Conservation (phyloP, 2,113 vertebrate species). For the Urocitellus parryii region DNA sequence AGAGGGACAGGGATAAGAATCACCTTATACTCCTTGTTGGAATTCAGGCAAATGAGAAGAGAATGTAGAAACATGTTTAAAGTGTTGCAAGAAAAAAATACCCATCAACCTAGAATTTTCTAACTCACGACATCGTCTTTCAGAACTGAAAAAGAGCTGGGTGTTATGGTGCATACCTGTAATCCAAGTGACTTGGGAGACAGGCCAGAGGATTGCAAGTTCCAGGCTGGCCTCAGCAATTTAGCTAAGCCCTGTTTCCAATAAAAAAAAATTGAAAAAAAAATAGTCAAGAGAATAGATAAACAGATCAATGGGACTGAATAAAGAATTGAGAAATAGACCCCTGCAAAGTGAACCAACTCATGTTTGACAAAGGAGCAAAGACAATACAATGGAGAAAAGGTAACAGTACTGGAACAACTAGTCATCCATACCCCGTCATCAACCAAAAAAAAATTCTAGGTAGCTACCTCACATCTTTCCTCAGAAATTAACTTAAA, state of each 20-base stretch:
- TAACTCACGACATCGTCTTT: neutral
- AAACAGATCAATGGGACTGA: neutral
- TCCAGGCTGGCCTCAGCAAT: no score
- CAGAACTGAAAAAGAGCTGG: neutral
- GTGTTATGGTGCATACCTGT: fast-evolving
- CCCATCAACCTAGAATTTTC: neutral
- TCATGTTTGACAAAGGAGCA: neutral
- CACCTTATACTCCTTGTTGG: neutral
- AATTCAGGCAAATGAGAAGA: constrained; percentile 2
- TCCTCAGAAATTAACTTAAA: neutral
- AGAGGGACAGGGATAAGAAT: neutral
- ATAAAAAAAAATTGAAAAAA: no score
- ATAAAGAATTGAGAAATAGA: neutral
- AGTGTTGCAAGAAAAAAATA: neutral
- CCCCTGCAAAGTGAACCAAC: neutral
- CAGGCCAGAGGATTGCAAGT: no score
- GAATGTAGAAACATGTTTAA: neutral
- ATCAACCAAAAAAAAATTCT: neutral
- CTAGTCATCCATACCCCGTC: neutral
- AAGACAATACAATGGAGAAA: neutral
- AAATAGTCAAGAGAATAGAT: neutral
- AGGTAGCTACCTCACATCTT: neutral
- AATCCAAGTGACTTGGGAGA: no score
- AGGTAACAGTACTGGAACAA: neutral
- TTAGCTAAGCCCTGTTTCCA: no score